Conservation (phyloP, 2,113 vertebrate species). For the Hypocryptadius cinnamomeus region DNA sequence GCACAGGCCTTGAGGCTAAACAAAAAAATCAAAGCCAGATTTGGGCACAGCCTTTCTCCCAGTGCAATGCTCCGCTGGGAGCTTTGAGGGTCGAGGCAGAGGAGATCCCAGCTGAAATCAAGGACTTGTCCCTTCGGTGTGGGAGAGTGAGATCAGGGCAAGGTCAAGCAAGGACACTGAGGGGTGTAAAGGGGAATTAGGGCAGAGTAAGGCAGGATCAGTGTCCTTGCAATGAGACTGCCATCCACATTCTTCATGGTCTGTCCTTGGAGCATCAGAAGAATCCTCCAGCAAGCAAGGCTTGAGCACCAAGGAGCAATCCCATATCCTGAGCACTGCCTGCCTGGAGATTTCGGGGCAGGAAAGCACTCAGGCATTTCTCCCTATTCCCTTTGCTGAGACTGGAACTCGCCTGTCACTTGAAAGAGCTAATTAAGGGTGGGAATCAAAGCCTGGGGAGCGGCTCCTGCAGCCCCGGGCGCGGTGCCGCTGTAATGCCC, state of each 20-base stretch:
- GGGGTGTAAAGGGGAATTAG: not conserved
- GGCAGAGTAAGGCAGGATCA: not conserved
- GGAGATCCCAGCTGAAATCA: not conserved
- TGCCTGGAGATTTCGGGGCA: not conserved
- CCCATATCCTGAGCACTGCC: not conserved
- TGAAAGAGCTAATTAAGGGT: conserved; percentile 70
- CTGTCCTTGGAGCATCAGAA: not conserved
- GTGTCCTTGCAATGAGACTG: not conserved
- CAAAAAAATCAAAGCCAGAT: conserved; percentile 10
- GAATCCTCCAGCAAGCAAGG: not conserved
- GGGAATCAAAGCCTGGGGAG: conserved; percentile 63
- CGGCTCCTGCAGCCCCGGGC: not conserved
- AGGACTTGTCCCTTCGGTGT: not conserved
- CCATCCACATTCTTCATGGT: not conserved
- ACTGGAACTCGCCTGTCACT: conserved; percentile 53
- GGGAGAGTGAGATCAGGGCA: not conserved
- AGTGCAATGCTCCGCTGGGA: not conserved
- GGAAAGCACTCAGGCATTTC: not conserved
- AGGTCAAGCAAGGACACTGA: not conserved
- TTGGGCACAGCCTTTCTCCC: not conserved
- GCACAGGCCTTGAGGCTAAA: conserved; percentile 1
- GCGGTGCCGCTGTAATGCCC: not conserved
- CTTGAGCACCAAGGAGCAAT: not conserved
- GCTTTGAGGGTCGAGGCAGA: not conserved
- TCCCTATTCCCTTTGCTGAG: conserved; percentile 37